These are phyloP conservation scores for Xiphorhynchus elegans DNA, from an alignment of 2,113 vertebrate species.

Conservation along the genomic window DNA sequence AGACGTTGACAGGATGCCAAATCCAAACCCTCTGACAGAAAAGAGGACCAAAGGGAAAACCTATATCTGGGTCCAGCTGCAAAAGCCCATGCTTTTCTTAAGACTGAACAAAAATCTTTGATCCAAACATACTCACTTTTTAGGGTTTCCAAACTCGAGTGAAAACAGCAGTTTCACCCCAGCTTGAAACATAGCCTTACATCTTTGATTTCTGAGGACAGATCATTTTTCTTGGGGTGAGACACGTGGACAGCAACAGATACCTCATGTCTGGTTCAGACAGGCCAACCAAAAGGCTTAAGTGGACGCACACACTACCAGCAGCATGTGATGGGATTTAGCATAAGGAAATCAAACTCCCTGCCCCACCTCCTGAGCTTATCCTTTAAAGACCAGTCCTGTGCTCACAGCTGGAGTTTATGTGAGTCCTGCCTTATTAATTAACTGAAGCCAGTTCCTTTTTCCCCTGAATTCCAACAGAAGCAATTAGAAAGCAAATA, in stretches of 20 bases:
- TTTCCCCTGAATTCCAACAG: conserved; percentile 38
- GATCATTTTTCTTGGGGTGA: conserved; percentile 32
- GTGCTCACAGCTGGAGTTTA: conserved; percentile 72
- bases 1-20: neutral
- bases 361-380: conserved; percentile 39
- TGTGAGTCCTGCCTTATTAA: conserved; percentile 71
- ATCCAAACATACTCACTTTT: neutral
- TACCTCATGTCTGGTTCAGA: conserved; percentile 28
- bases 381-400: conserved; percentile 67
- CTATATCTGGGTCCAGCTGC: neutral
- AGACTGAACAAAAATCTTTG: neutral
- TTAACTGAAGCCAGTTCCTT: conserved; percentile 63
- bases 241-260: conserved; percentile 14
- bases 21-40: neutral
- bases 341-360: conserved; percentile 47
- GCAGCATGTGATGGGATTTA: conserved; percentile 54
- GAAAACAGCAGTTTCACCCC: neutral
- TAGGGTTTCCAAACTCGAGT: neutral
- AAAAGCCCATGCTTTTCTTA: neutral
- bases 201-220: conserved; percentile 41
- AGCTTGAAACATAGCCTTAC: conserved; percentile 15
- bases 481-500: conserved; percentile 71
- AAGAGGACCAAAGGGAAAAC: neutral
- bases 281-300: conserved; percentile 37
- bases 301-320: conserved; percentile 38